Evolutionary conservation across 2,797 vertebrate species (phyloP).

Genomic region (Coreius guichenoti): DNA sequence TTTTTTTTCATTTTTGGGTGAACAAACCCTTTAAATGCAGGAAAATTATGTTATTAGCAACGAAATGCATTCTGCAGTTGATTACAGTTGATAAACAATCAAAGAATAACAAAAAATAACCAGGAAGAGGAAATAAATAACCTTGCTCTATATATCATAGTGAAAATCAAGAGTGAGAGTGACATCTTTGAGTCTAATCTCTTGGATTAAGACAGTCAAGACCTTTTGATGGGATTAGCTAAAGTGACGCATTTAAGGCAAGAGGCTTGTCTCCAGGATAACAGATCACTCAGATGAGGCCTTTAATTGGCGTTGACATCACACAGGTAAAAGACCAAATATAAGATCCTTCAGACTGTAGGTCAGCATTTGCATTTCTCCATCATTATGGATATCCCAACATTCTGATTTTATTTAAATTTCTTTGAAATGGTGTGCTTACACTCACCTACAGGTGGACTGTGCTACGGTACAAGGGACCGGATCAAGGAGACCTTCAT

Average conservation of each 20-base stretch:
- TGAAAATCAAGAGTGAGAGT: slow-evolving; percentile 27
- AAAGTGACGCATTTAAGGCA: slow-evolving; percentile 18
- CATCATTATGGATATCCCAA: neutral
- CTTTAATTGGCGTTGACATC: slow-evolving; percentile 19
- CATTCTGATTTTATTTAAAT: neutral
- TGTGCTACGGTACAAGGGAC: neutral
- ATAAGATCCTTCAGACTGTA: neutral
- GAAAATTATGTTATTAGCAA: neutral
- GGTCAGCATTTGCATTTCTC: slow-evolving; percentile 7
- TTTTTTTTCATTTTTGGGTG: neutral
- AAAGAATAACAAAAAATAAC: neutral
- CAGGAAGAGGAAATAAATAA: neutral
- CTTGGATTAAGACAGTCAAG: slow-evolving; percentile 36
- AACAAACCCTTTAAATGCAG: too few relatives aligned
- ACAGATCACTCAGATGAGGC: slow-evolving; percentile 20
- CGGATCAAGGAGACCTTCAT: neutral
- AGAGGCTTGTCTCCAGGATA: slow-evolving; percentile 20
- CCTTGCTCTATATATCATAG: slow-evolving; percentile 2
- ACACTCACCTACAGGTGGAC: neutral
- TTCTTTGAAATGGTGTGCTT: neutral
- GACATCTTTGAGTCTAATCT: slow-evolving; percentile 32
- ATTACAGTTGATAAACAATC: neutral
- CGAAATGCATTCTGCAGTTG: neutral
- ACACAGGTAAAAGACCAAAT: neutral
- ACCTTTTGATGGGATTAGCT: slow-evolving; percentile 42